Evolutionary conservation across 2,888 invertebrate genomes (phyloP).

Genomic region (Nebria salina): DNA sequence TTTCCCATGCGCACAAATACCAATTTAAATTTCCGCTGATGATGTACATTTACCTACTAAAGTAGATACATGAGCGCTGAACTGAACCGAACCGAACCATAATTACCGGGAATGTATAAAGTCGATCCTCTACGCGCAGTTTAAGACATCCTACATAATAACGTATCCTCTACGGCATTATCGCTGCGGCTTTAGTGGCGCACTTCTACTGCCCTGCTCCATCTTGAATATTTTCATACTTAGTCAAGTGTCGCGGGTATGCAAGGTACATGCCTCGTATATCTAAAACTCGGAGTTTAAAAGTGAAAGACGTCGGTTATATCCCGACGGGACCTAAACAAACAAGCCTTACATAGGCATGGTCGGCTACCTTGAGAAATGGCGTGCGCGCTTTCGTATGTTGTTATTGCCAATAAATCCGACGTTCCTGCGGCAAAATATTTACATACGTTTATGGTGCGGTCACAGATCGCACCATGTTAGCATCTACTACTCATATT

Average conservation of each 20-base stretch:
- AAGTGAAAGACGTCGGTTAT: slow-evolving; percentile 28
- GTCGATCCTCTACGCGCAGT: background rate
- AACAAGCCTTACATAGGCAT: slow-evolving; percentile 30
- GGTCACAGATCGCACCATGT: background rate
- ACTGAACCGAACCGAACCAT: background rate
- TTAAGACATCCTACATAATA: background rate
- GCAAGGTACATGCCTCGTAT: background rate
- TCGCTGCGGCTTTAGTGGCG: background rate
- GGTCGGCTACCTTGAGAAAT: slow-evolving; percentile 23
- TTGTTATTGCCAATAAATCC: slow-evolving; percentile 42
- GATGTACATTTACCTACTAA: background rate
- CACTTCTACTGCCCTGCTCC: background rate
- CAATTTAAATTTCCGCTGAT: background rate
- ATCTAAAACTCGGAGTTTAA: slow-evolving; percentile 27
- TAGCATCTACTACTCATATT: background rate
- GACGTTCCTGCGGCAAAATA: slow-evolving; percentile 38
- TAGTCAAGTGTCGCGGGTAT: background rate
- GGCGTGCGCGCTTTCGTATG: background rate
- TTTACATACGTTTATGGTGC: slow-evolving; percentile 31
- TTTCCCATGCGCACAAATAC: background rate
- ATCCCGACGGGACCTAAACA: slow-evolving; percentile 36
- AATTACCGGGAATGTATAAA: background rate
- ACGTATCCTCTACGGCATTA: background rate
- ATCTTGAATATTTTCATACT: background rate
- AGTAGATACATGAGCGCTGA: background rate